These are phyloP conservation scores for Agraylea sexmaculata DNA, from an alignment of 1,140 invertebrate genomes.

Conservation along the genomic window DNA sequence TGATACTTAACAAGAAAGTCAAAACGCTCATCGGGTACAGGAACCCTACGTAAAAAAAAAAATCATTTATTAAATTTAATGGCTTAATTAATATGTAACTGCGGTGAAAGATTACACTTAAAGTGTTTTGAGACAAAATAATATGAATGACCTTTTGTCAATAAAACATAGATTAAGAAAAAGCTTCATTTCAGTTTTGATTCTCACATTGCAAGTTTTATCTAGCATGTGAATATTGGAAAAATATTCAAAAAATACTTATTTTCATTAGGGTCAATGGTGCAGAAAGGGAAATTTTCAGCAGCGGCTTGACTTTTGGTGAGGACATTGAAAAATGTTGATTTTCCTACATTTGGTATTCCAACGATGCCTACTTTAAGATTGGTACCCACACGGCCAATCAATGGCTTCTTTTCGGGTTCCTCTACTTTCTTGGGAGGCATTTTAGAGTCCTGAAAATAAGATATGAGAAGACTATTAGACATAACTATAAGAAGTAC, in stretches of 20 bases:
- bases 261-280: conserved; percentile 99
- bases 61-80: conserved; percentile 11
- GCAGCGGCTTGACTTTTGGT: conserved; percentile 93
- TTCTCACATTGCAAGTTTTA: not conserved
- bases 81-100: too few relatives aligned
- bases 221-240: conserved; percentile 11
- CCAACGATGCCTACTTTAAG: conserved; percentile 94
- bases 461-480: too few relatives aligned
- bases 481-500: too few relatives aligned
- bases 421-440: conserved; percentile 90
- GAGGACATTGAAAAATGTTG: conserved; percentile 98
- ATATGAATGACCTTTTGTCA: too few relatives aligned
- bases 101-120: too few relatives aligned
- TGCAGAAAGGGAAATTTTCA: conserved; percentile 99
- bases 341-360: conserved; percentile 92
- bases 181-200: not conserved
- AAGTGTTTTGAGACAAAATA: too few relatives aligned
- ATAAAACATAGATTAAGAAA: too few relatives aligned
- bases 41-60: conserved; percentile 70
- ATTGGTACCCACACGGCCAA: conserved; percentile 96
- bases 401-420: conserved; percentile 78
- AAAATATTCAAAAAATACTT: conserved; percentile 58
- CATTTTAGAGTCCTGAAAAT: conserved; percentile 47
- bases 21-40: conserved; percentile 92
- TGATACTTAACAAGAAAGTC: conserved; percentile 89